Evolutionary conservation across 2,888 invertebrate genomes (phyloP).

Genomic region (Pecten maximus): DNA sequence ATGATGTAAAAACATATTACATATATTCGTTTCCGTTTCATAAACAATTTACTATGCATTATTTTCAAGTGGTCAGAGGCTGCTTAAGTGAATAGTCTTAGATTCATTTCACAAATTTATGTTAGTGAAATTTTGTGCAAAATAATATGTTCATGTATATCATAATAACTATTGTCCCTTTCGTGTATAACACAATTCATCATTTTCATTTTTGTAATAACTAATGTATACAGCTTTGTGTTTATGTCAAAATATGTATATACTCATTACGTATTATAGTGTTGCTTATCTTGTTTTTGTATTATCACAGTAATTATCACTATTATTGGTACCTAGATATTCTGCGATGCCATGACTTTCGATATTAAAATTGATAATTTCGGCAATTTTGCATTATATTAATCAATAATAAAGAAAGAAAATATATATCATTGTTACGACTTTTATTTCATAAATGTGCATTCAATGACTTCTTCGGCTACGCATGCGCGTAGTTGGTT

Average conservation of each 20-base stretch:
- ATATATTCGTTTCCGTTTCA: too few species aligned
- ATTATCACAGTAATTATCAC: background rate
- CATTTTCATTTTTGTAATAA: background rate
- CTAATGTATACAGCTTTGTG: background rate
- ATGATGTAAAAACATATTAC: too few species aligned
- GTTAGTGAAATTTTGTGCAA: background rate
- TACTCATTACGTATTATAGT: background rate
- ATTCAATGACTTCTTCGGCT: too few species aligned
- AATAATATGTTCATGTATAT: background rate
- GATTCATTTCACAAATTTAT: too few species aligned
- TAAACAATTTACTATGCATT: too few species aligned
- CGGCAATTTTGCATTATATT: background rate
- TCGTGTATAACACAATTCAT: background rate
- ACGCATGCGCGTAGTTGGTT: too few species aligned
- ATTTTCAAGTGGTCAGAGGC: too few species aligned
- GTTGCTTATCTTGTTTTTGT: background rate
- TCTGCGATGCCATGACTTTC: background rate
- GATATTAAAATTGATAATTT: background rate
- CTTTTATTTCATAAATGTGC: too few species aligned
- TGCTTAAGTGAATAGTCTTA: too few species aligned
- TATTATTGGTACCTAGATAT: background rate
- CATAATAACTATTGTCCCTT: background rate
- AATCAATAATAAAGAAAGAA: background rate
- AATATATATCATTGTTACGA: background rate
- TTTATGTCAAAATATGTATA: background rate